Conservation (phyloP, 2,113 vertebrate genomes). For the Poeciliopsis turrubarensis region DNA sequence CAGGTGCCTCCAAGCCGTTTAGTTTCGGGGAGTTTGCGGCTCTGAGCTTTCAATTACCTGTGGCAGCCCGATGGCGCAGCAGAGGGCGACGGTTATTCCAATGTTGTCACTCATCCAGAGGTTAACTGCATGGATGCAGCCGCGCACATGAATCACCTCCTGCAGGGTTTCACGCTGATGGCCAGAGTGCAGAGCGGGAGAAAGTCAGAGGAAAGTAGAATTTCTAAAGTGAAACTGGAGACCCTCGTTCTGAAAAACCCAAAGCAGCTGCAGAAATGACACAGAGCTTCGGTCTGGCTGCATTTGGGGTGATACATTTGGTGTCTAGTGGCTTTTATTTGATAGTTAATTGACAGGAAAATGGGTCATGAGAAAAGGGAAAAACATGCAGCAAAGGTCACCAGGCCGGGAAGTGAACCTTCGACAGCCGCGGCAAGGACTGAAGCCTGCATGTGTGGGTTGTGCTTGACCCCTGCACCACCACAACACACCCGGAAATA, state of each 20-base stretch:
- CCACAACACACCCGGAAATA: too few relatives aligned
- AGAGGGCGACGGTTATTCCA: constrained; percentile 82
- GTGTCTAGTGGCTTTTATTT: too few relatives aligned
- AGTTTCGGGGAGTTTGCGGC: not conserved
- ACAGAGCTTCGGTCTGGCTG: not conserved
- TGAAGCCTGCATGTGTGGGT: too few relatives aligned
- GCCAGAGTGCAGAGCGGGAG: constrained; percentile 7
- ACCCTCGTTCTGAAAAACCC: not conserved
- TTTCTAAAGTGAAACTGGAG: constrained; percentile 20
- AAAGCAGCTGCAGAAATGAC: not conserved
- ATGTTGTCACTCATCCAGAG: constrained; percentile 92
- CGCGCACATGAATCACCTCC: constrained; percentile 84
- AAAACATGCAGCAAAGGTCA: too few relatives aligned
- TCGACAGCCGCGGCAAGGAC: too few relatives aligned
- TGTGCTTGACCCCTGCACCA: too few relatives aligned
- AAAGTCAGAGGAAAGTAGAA: constrained; percentile 3
- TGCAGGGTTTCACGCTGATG: constrained; percentile 84
- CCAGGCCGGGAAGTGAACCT: too few relatives aligned
- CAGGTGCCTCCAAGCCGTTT: not conserved
- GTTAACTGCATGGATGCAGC: constrained; percentile 90
- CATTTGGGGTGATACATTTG: too few relatives aligned
- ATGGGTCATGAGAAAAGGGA: too few relatives aligned
- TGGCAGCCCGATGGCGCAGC: constrained; percentile 85
- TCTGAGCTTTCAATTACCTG: constrained; percentile 80
- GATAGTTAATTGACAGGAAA: too few relatives aligned